These are phyloP conservation scores for Drosophila pruinosa DNA, from an alignment of 1,140 invertebrate species.

Conservation along the genomic window DNA sequence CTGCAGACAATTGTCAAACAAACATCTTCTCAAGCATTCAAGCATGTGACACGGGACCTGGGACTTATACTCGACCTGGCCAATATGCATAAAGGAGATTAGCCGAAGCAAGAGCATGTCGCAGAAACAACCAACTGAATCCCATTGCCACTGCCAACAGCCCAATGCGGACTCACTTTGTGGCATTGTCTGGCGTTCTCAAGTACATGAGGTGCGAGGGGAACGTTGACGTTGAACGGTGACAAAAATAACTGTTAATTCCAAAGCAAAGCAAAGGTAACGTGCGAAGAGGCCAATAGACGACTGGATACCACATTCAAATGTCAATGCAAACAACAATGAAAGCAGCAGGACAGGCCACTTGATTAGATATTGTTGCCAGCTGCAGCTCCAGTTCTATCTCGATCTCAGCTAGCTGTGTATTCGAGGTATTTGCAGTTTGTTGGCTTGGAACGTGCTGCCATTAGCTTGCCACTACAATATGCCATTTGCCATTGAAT, in stretches of 20 bases:
- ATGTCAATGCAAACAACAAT: conserved; percentile 72
- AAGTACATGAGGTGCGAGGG: background rate
- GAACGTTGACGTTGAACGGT: conserved; percentile 45
- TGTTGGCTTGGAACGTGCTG: conserved; percentile 48
- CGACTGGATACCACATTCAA: conserved; percentile 36
- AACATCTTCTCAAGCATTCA: conserved; percentile 31
- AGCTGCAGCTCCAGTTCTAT: conserved; percentile 4
- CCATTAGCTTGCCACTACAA: conserved; percentile 72
- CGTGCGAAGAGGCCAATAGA: conserved; percentile 78
- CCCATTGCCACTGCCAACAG: background rate
- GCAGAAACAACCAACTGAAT: background rate
- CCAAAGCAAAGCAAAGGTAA: conserved; percentile 69
- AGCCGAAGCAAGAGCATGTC: conserved; percentile 35
- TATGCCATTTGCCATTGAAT: conserved; percentile 71
- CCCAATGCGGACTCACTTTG: conserved; percentile 1
- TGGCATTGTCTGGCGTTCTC: conserved; percentile 23
- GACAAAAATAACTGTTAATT: conserved; percentile 80
- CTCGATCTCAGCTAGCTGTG: too few relatives aligned
- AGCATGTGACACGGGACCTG: background rate
- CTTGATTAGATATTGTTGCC: conserved; percentile 78
- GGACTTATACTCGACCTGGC: conserved; percentile 5
- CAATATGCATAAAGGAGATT: conserved; percentile 71
- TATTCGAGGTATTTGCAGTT: background rate
- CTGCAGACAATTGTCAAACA: conserved; percentile 13
- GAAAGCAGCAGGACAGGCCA: conserved; percentile 16